These are phyloP conservation scores for Invenusta paracnida DNA, from an alignment of 2,888 invertebrate species.

Conservation along the genomic window DNA sequence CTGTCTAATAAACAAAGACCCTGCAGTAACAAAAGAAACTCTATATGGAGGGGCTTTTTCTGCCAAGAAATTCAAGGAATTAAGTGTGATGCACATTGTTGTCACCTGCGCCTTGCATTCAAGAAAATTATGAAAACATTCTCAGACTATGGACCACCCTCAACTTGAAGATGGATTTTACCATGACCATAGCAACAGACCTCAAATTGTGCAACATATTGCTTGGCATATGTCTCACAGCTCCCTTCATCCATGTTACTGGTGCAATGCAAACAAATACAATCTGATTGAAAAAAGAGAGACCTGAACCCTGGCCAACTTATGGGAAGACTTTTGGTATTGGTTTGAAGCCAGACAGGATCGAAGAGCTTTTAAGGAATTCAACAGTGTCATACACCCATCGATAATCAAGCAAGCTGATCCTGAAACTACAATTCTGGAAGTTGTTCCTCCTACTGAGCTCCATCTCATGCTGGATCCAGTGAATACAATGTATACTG, in stretches of 20 bases:
- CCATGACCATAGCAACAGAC: too few species aligned
- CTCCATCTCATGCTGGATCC: neutral
- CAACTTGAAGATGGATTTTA: too few species aligned
- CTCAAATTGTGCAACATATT: too few species aligned
- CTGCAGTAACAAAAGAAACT: too few species aligned
- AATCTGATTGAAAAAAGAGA: neutral
- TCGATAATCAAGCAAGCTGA: neutral
- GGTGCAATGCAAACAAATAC: neutral
- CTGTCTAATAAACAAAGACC: too few species aligned
- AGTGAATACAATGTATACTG: neutral
- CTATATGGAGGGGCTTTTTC: too few species aligned
- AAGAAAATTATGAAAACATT: too few species aligned
- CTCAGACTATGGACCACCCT: too few species aligned
- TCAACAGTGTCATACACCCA: slow-evolving; percentile 18
- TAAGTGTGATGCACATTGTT: too few species aligned
- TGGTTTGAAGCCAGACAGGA: neutral
- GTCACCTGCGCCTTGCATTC: too few species aligned
- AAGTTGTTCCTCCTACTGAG: slow-evolving; percentile 30
- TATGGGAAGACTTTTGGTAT: neutral
- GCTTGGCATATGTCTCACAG: slow-evolving; percentile 17
- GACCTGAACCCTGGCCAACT: neutral
- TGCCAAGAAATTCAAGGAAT: too few species aligned
- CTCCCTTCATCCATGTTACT: neutral
- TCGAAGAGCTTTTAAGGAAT: neutral
- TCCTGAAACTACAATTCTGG: neutral